These are phyloP conservation scores for Cuculus canorus DNA, from an alignment of 2,797 vertebrate species.

Conservation along the genomic window DNA sequence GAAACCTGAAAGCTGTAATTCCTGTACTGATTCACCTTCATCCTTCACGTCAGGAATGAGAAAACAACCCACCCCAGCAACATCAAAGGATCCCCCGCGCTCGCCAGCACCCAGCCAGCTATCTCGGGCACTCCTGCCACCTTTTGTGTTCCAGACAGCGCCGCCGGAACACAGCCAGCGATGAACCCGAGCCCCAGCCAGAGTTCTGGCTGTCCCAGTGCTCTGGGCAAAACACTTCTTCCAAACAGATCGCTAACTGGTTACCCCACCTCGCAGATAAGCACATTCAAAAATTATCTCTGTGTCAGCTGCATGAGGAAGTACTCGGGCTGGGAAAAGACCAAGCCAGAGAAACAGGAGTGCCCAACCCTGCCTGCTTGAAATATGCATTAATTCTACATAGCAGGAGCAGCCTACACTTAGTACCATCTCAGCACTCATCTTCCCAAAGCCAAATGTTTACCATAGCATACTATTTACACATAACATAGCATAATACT, in stretches of 20 bases:
- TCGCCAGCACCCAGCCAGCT: neutral
- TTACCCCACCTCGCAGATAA: neutral
- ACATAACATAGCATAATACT: neutral
- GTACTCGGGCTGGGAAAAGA: neutral
- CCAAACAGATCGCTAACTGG: neutral
- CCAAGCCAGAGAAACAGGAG: neutral
- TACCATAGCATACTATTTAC: neutral
- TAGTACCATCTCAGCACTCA: neutral
- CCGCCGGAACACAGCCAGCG: fast-evolving
- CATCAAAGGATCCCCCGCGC: neutral
- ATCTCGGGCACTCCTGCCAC: neutral
- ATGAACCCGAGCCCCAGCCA: neutral
- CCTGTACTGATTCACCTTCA: neutral
- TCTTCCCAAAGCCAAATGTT: neutral
- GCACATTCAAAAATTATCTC: neutral
- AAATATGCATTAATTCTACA: neutral
- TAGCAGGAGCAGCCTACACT: neutral
- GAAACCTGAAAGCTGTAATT: neutral
- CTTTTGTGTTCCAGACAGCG: neutral
- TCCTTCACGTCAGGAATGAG: neutral
- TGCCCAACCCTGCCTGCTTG: neutral
- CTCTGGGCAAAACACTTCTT: neutral
- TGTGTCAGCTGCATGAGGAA: neutral
- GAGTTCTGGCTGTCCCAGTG: neutral
- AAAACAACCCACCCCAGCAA: neutral